These are phyloP conservation scores for Drosophila mimica DNA, from an alignment of 2,888 invertebrate species.

Conservation along the genomic window DNA sequence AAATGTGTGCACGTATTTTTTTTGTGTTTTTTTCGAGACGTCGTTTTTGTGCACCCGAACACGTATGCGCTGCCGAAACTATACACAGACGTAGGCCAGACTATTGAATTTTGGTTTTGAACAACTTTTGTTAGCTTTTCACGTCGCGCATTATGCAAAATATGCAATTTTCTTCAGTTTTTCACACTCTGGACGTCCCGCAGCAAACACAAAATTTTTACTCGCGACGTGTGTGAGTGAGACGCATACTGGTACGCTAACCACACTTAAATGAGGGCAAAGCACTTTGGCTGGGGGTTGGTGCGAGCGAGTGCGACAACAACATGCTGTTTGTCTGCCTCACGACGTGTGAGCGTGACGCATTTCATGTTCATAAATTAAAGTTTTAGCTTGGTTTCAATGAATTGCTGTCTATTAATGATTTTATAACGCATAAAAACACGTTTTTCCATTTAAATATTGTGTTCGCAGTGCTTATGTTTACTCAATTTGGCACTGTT, in stretches of 20 bases:
- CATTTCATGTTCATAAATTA: slow-evolving; percentile 19
- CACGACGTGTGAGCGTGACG: slow-evolving; percentile 39
- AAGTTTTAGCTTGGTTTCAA: neutral
- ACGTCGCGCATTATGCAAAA: slow-evolving; percentile 82
- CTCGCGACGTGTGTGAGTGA: slow-evolving; percentile 76
- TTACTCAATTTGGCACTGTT: slow-evolving; percentile 53
- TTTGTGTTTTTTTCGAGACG: slow-evolving; percentile 71
- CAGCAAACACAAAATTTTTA: slow-evolving; percentile 76
- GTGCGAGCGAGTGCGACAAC: slow-evolving; percentile 62
- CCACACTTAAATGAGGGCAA: slow-evolving; percentile 78
- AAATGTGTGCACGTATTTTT: slow-evolving; percentile 74
- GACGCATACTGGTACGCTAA: slow-evolving; percentile 65
- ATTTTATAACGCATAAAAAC: neutral
- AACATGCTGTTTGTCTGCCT: slow-evolving; percentile 29
- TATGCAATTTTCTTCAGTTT: slow-evolving; percentile 77
- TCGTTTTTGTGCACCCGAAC: slow-evolving; percentile 66
- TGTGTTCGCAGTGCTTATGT: neutral
- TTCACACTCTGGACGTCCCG: slow-evolving; percentile 74
- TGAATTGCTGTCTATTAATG: neutral
- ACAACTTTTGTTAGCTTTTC: slow-evolving; percentile 80
- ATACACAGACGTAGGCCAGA: slow-evolving; percentile 67
- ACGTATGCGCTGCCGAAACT: slow-evolving; percentile 66
- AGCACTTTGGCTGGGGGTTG: slow-evolving; percentile 63
- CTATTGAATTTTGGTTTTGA: slow-evolving; percentile 64
- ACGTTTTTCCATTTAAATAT: neutral